phyloP scores from a whole-genome alignment of 1,140 invertebrate genomes.

The Pteromalus puparum region DNA sequence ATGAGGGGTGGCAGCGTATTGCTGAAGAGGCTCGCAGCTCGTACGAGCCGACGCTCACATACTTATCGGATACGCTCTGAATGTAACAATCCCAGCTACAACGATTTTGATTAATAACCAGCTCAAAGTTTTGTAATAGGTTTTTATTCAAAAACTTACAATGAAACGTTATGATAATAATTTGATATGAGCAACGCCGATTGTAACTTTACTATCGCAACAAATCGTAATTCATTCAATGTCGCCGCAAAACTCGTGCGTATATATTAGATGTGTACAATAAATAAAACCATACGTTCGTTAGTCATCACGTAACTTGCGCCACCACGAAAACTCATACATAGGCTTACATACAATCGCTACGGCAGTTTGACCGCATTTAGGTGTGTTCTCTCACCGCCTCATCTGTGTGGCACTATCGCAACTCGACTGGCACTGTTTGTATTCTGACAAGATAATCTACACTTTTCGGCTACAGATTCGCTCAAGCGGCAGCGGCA shows the following conservation, averaged over 20 bases:
- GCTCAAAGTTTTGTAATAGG: neutral
- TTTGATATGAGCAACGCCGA: neutral
- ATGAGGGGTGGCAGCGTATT: too few species aligned
- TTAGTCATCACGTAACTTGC: neutral
- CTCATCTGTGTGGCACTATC: constrained; percentile 68
- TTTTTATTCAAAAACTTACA: constrained; percentile 1
- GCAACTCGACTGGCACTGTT: constrained; percentile 63
- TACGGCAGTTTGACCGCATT: neutral
- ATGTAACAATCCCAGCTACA: constrained; percentile 75
- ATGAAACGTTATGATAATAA: constrained; percentile 1
- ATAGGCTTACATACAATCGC: neutral
- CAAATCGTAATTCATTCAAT: neutral
- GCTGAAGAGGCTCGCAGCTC: too few species aligned
- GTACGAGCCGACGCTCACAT: constrained; percentile 76
- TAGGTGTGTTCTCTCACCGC: constrained; percentile 57
- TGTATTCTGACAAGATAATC: constrained; percentile 75
- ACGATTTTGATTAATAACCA: neutral
- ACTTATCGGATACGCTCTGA: constrained; percentile 76
- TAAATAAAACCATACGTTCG: neutral
- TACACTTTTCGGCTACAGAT: constrained; percentile 78
- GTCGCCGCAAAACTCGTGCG: neutral
- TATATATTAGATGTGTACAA: neutral
- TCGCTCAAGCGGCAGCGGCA: constrained; percentile 71
- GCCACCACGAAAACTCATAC: neutral
- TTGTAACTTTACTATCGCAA: neutral